phyloP scores from a whole-genome alignment of 2,113 vertebrate species.

The Amblyornis subalaris region DNA sequence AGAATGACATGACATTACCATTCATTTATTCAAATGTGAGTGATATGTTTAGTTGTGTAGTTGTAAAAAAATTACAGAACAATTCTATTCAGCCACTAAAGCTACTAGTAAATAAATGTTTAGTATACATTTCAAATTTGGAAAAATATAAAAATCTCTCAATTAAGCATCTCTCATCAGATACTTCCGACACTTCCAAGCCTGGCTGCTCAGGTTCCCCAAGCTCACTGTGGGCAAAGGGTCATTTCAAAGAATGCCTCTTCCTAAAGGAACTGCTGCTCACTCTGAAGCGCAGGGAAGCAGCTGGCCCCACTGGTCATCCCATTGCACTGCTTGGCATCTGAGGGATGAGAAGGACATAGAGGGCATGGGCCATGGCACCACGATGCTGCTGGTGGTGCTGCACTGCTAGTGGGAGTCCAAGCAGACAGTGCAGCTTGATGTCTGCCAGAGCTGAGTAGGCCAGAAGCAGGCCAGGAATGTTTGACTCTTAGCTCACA shows the following conservation, averaged over 20 bases:
- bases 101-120: background rate
- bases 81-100: background rate
- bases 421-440: background rate
- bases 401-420: background rate
- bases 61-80: background rate
- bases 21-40: conserved; percentile 8
- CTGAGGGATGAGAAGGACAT: background rate
- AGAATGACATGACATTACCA: conserved; percentile 7
- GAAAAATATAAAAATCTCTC: background rate
- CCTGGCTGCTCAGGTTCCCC: background rate
- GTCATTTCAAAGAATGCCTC: background rate
- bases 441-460: background rate
- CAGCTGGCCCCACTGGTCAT: background rate
- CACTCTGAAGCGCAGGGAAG: background rate
- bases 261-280: background rate
- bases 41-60: background rate
- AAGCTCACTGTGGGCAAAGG: background rate
- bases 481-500: background rate
- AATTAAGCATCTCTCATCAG: background rate
- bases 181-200: background rate
- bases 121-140: background rate
- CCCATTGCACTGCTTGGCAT: background rate
- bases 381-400: background rate
- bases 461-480: background rate
- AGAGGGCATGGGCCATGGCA: rapidly evolving